phyloP scores from a whole-genome alignment of 2,888 invertebrate genomes.

The Orthosia gracilis region DNA sequence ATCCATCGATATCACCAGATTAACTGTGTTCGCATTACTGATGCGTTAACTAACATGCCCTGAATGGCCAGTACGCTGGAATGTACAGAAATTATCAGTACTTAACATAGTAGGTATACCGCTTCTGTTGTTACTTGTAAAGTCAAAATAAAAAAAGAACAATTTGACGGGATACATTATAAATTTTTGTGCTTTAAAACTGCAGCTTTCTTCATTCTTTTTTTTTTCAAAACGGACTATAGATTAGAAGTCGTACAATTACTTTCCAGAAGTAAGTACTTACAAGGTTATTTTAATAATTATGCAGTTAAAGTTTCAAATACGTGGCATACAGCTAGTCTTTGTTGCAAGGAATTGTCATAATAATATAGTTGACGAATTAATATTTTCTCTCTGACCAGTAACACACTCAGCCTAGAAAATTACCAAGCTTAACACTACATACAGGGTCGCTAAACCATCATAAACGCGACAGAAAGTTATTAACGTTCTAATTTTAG shows the following conservation, averaged over 20 bases:
- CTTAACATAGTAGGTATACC: slow-evolving; percentile 1
- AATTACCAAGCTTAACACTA: slow-evolving; percentile 34
- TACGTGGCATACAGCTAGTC: neutral
- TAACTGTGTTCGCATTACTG: slow-evolving; percentile 66
- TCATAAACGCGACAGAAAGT: slow-evolving; percentile 47
- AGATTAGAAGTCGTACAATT: neutral
- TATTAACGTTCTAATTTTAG: slow-evolving; percentile 56
- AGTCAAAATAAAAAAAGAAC: neutral
- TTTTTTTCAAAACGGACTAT: neutral
- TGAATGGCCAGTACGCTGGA: slow-evolving; percentile 63
- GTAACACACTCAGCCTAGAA: neutral
- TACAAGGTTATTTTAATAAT: neutral
- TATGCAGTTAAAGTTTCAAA: neutral
- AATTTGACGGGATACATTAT: too few relatives aligned
- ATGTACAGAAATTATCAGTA: slow-evolving; percentile 57
- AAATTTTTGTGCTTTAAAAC: too few relatives aligned
- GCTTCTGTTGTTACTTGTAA: neutral
- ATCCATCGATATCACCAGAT: slow-evolving; percentile 68
- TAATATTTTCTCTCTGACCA: neutral
- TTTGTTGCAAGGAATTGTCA: neutral
- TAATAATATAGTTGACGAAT: neutral
- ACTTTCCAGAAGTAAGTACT: neutral
- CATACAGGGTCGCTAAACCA: slow-evolving; percentile 12
- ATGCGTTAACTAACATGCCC: slow-evolving; percentile 68
- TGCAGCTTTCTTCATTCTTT: too few relatives aligned